Percentiles rank a stretch among this genome's conserved stretches.
Evolutionary conservation across 2,888 invertebrate genomes (phyloP).

Genomic region (Octodonta nipae): DNA sequence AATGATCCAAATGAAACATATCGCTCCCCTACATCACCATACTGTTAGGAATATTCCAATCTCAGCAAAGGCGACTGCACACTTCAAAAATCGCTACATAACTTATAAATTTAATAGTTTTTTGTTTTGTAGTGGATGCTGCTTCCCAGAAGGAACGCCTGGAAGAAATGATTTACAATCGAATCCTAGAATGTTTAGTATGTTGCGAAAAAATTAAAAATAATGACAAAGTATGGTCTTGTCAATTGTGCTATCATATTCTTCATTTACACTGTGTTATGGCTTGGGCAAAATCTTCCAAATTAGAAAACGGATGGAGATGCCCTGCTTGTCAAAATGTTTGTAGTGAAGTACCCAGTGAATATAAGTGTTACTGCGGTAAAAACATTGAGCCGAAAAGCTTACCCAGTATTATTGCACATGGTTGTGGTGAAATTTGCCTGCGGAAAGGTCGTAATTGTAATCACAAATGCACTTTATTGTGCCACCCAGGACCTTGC

Average conservation of each 20-base stretch:
- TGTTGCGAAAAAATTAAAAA: constrained; percentile 81
- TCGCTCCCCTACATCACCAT: too few species aligned
- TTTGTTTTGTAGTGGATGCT: constrained; percentile 34
- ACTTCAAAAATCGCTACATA: too few species aligned
- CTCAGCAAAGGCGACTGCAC: too few species aligned
- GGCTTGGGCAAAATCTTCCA: constrained; percentile 81
- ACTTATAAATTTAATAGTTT: constrained; percentile 3
- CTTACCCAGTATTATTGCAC: constrained; percentile 60
- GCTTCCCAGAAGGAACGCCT: constrained; percentile 73
- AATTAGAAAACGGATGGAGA: constrained; percentile 70
- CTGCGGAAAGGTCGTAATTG: constrained; percentile 44
- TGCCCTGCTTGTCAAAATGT: constrained; percentile 92
- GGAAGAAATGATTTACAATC: constrained; percentile 67
- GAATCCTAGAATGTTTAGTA: constrained; percentile 82
- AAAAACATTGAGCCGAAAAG: constrained; percentile 53
- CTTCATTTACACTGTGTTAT: constrained; percentile 81
- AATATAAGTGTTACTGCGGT: constrained; percentile 86
- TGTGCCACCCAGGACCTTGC: constrained; percentile 92
- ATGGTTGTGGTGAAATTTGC: constrained; percentile 84
- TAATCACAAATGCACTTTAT: constrained; percentile 58
- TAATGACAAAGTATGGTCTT: constrained; percentile 78
- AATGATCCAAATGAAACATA: too few species aligned
- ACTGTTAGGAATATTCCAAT: too few species aligned
- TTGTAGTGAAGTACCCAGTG: constrained; percentile 55
- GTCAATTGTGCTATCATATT: constrained; percentile 81